A percentile compares a stretch with the other conserved stretches of the same genome.
Conservation (phyloP, 2,797 vertebrate genomes). For the Sarcoramphus papa region DNA sequence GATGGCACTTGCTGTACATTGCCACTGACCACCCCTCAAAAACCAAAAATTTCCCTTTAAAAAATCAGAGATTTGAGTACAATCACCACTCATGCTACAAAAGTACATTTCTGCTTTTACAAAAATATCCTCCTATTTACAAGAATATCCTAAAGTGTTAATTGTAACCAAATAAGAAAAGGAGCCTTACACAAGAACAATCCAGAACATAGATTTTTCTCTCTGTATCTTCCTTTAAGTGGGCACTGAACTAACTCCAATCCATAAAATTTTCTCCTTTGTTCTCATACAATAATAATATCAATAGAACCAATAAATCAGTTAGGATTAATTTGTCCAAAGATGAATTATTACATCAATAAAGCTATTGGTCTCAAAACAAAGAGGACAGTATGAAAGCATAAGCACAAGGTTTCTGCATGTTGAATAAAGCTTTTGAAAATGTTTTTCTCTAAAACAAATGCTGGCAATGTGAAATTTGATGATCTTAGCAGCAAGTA, state of each 20-base stretch:
- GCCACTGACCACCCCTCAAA: neutral
- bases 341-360: neutral
- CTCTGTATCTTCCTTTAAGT: neutral
- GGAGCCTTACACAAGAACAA: neutral
- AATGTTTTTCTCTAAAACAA: neutral
- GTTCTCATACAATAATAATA: neutral
- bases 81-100: neutral
- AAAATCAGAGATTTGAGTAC: neutral
- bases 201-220: neutral
- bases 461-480: neutral
- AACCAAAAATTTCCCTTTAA: neutral
- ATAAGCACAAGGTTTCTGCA: neutral
- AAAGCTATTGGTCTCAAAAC: neutral
- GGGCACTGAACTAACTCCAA: neutral
- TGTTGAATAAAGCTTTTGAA: neutral
- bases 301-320: neutral
- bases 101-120: neutral
- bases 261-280: neutral
- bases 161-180: neutral
- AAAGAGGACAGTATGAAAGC: neutral
- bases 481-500: neutral
- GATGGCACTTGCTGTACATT: fast-evolving
- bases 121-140: neutral
- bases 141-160: neutral
- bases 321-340: neutral